These are phyloP conservation scores for Cynopterus brachyotis DNA, from an alignment of 2,113 vertebrate genomes.

Conservation along the genomic window DNA sequence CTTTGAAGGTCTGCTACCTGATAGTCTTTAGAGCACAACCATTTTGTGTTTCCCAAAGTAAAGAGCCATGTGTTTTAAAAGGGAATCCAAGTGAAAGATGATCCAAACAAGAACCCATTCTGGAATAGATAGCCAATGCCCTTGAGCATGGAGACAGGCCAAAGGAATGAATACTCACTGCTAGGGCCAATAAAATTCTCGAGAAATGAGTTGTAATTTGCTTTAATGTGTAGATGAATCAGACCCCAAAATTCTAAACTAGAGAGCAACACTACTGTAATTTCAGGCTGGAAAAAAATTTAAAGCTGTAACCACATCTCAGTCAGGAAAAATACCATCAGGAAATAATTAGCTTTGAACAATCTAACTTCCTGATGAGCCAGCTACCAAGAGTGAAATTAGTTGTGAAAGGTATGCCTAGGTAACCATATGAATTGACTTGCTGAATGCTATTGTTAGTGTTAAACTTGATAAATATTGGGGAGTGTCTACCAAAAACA, in stretches of 20 bases:
- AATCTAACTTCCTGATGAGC: not conserved
- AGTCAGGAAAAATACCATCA: not conserved
- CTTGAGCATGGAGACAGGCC: not conserved
- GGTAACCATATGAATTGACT: not conserved
- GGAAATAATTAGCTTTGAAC: constrained; percentile 3
- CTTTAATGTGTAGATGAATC: not conserved
- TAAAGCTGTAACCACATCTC: constrained; percentile 31
- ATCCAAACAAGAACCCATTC: not conserved
- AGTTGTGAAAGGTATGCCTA: not conserved
- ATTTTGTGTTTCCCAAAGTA: constrained; percentile 16
- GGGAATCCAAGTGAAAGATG: constrained; percentile 2
- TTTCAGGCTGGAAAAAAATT: constrained; percentile 20
- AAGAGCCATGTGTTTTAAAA: constrained; percentile 37
- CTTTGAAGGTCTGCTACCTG: not conserved
- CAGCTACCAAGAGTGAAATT: not conserved
- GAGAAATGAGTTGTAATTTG: not conserved
- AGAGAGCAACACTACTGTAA: not conserved
- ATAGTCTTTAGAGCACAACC: not conserved
- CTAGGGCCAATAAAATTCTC: not conserved
- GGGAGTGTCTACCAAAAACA: not conserved
- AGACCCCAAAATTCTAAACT: not conserved
- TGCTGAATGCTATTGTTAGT: not conserved
- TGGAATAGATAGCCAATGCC: not conserved
- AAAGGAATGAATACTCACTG: not conserved
- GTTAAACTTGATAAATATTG: not conserved